phyloP scores from a whole-genome alignment of 2,888 invertebrate species.

The Ochropleura leucogaster region DNA sequence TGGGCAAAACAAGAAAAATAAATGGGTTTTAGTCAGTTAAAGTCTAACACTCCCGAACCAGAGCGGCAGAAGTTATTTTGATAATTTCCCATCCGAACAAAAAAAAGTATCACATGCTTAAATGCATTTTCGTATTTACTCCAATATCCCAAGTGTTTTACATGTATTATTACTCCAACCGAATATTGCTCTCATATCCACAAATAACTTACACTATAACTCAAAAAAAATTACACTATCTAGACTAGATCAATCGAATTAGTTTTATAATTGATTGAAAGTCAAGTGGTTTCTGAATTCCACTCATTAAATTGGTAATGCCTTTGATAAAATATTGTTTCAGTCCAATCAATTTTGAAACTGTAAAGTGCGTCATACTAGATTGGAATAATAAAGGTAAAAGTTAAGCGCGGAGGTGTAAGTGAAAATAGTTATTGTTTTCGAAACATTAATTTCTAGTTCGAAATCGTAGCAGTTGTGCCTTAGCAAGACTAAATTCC shows the following conservation, averaged over 20 bases:
- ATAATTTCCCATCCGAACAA: too few relatives aligned
- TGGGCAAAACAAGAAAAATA: too few relatives aligned
- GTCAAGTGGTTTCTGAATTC: constrained; percentile 27
- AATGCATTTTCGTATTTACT: too few relatives aligned
- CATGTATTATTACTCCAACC: neutral
- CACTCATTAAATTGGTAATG: constrained; percentile 12
- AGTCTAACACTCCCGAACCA: too few relatives aligned
- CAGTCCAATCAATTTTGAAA: constrained; percentile 7
- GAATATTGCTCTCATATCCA: neutral
- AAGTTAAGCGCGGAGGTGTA: neutral
- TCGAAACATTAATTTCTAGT: neutral
- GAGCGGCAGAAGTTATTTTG: too few relatives aligned
- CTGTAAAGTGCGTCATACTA: neutral
- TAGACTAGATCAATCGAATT: constrained; percentile 7
- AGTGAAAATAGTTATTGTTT: neutral
- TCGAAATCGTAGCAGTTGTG: neutral
- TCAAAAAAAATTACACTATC: constrained; percentile 24
- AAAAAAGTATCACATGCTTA: too few relatives aligned
- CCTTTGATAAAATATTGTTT: constrained; percentile 10
- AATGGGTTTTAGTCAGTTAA: too few relatives aligned
- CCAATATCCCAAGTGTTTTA: too few relatives aligned
- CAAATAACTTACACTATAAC: constrained; percentile 4
- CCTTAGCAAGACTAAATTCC: neutral
- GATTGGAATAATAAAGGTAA: neutral
- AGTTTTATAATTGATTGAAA: constrained; percentile 15